Evolutionary conservation across 2,797 vertebrate species (phyloP).

Genomic region (Malurus splendens): DNA sequence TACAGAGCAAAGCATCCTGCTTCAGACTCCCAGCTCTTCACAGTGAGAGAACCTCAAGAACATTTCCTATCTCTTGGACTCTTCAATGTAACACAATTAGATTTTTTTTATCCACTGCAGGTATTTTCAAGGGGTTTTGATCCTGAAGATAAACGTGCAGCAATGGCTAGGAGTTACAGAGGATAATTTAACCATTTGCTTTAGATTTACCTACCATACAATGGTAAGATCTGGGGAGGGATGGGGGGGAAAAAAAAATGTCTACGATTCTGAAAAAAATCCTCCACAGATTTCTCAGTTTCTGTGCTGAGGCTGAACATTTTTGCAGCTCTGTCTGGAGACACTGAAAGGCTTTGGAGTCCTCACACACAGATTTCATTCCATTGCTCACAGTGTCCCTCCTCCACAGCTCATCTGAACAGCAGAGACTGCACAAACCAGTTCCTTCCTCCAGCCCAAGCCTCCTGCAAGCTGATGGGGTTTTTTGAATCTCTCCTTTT

Average conservation of each 20-base stretch:
- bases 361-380: neutral
- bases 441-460: neutral
- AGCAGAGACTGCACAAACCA: neutral
- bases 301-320: neutral
- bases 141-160: neutral
- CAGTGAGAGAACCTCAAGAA: neutral
- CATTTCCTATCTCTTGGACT: neutral
- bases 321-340: neutral
- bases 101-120: neutral
- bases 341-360: neutral
- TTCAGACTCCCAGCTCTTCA: neutral
- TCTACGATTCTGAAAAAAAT: neutral
- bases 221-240: fast-evolving
- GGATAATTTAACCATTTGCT: neutral
- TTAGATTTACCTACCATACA: neutral
- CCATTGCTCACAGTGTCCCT: neutral
- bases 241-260: neutral
- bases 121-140: neutral
- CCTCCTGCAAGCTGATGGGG: neutral
- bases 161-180: neutral
- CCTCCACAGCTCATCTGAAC: neutral
- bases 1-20: neutral
- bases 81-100: neutral
- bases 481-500: neutral
- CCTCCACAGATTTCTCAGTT: neutral